Conservation (phyloP, 2,113 vertebrate genomes). For the Urocitellus parryii region DNA sequence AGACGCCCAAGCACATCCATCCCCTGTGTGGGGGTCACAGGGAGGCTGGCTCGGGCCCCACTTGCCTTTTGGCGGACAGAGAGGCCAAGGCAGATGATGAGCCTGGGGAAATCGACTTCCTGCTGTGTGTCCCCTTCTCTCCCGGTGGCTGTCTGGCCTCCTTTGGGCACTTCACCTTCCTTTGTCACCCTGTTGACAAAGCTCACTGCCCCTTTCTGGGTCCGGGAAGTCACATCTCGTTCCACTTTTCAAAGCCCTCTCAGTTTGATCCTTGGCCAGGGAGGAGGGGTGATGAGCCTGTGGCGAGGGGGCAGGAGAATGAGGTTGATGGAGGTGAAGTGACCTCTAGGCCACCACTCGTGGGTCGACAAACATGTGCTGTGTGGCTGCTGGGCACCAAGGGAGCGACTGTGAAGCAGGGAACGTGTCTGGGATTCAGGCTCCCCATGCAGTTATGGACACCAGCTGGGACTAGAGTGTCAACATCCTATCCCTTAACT, state of each 20-base stretch:
- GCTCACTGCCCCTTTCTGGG: neutral
- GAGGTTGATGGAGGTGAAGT: neutral
- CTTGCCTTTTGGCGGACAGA: neutral
- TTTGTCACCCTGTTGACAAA: neutral
- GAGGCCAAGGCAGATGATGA: slow-evolving; percentile 3
- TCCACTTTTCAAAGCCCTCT: neutral
- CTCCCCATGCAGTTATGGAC: neutral
- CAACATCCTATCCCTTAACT: neutral
- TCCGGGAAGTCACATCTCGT: neutral
- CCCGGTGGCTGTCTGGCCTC: neutral
- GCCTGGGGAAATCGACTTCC: slow-evolving; percentile 47
- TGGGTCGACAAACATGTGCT: neutral
- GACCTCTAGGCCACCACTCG: neutral
- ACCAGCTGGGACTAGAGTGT: neutral
- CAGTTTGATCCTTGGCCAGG: neutral
- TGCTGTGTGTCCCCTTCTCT: neutral
- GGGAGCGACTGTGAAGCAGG: neutral
- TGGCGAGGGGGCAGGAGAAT: neutral
- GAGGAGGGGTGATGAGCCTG: neutral
- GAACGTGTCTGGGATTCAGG: neutral
- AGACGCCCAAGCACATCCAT: neutral
- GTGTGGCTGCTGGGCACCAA: neutral
- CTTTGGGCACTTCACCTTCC: slow-evolving; percentile 41
- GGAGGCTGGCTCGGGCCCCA: neutral
- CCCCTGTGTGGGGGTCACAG: neutral